Evolutionary conservation across 2,113 vertebrate genomes (phyloP).

Genomic region (Ictalurus furcatus): DNA sequence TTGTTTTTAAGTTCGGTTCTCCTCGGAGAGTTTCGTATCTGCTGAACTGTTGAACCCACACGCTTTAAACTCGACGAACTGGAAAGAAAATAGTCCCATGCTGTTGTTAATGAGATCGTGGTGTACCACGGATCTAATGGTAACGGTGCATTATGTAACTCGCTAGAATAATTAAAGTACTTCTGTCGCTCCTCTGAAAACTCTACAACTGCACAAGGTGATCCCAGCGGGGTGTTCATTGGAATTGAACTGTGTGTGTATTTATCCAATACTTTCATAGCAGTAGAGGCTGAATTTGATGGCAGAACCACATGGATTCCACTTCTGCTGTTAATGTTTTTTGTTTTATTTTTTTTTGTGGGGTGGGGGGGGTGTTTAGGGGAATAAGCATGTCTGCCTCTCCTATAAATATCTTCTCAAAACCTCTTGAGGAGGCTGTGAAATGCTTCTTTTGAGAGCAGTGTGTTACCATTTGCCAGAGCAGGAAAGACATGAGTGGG

Average conservation of each 20-base stretch:
- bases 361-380: too few species aligned
- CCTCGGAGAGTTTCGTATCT: background rate
- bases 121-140: slow-evolving; percentile 4
- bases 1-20: background rate
- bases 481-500: slow-evolving; percentile 19
- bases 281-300: slow-evolving; percentile 8
- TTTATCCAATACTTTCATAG: slow-evolving; percentile 28
- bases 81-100: slow-evolving; percentile 1
- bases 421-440: background rate
- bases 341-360: background rate
- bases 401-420: slow-evolving; percentile 38
- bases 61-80: slow-evolving; percentile 1
- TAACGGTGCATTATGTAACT: background rate
- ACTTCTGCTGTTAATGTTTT: slow-evolving; percentile 15
- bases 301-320: slow-evolving; percentile 3
- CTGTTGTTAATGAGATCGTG: slow-evolving; percentile 7
- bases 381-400: slow-evolving; percentile 11
- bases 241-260: background rate
- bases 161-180: slow-evolving; percentile 6
- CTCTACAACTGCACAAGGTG: background rate
- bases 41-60: background rate
- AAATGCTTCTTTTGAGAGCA: slow-evolving; percentile 6
- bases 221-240: background rate
- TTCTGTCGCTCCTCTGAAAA: background rate
- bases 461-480: slow-evolving; percentile 3